Evolutionary conservation across 2,888 invertebrate species (phyloP), one percentile per base, ranked within the genome.

Genomic region (Melanotus villosus): DNA sequence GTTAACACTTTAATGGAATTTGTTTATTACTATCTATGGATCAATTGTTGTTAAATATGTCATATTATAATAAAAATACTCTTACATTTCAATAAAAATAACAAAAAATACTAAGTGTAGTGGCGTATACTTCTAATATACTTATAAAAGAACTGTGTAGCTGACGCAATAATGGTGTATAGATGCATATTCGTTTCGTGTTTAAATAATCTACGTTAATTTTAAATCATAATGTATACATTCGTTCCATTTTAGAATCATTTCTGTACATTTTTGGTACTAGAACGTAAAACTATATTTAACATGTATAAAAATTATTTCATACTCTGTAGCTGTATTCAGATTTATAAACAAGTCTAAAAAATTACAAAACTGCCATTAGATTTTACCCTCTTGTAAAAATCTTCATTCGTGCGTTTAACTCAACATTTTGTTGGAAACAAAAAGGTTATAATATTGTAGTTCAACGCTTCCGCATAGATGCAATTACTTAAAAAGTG

Each of bases 101-200:
- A 38, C 50, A 54, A 70, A 75, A n/a, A 70, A 56, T 65, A 60
- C 45, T 77, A 76, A 73, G 76, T 80, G 80, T 81, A 77, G 73
- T 80, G 80, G 79, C 78, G 75, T 80, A 79, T 77, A 79, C 78
- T 79, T 80, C 79, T 79, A 79, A 79, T 80, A 78, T 77, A 77
- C 72, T 68, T 67, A 59, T 41, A 62, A 70, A 74, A 73, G 73
- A 82, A 82, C 84, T 84, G 85, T 85, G 85, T 85, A 85, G 85
- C 84, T 84, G 74, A 84, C 81, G 85, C 85, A 85, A 85, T 85
- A 85, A 84, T 80, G 80, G 80, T 83, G 83, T 85, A 84, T 83
- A 82, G 80, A 80, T 75, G 78, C 66, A 66, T 60, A 74, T 58
- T 59, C 41, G 36, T 43, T 65, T 60, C 57, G 16, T 57, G 21